Evolutionary conservation across 2,888 invertebrate genomes (phyloP), one percentile per base, ranked within the genome.

Genomic region (Phytoseiulus persimilis): DNA sequence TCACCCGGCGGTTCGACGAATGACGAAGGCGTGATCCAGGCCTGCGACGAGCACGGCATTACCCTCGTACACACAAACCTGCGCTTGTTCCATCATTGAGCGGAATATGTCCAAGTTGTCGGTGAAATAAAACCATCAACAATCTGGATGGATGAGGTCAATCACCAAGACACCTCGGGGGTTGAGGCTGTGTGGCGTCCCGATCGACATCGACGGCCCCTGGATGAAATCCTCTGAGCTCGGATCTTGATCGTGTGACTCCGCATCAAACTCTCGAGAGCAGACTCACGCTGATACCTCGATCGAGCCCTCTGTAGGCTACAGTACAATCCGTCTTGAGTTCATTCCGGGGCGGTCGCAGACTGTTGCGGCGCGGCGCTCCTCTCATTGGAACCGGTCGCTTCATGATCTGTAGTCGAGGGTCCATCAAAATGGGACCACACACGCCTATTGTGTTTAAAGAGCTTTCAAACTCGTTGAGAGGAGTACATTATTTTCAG

Each of bases 1-100:
- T 97, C 98, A 92, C 98, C 99, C 23, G 94, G 96, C 0, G 99
- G 99, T 18, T 98, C 98, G 0, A 97, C 95, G 91, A 98, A 98
- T 92, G 99, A 99, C 92, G 94, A 95, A 90, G 95, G 95, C 91
- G 96, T 99, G 14, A 95, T 97, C 91, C 94, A 95, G 89, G 98
- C 98, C 31, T 98, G 98, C 93, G 95, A 99, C 92, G 96, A 98
- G 91, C 96, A 98, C 93, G 95, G 95, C 90, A 96, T 99, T 91
- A 94, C 95, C 3, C 93, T 99, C 92, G 95, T 96, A 6, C 98
- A 98, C 92, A 98, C 98, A 31, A 96, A 95, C 92, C 93, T 97
- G 32, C 94, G 98, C 90, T 94, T 98, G 28, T 99, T 99, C 95
- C 98, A 99, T 93, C 98, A 98, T 93, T 98, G 93, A 94, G 89